phyloP scores from a whole-genome alignment of 64 coral and sea anemone species.

The Hydrozoanthus tunicans region DNA sequence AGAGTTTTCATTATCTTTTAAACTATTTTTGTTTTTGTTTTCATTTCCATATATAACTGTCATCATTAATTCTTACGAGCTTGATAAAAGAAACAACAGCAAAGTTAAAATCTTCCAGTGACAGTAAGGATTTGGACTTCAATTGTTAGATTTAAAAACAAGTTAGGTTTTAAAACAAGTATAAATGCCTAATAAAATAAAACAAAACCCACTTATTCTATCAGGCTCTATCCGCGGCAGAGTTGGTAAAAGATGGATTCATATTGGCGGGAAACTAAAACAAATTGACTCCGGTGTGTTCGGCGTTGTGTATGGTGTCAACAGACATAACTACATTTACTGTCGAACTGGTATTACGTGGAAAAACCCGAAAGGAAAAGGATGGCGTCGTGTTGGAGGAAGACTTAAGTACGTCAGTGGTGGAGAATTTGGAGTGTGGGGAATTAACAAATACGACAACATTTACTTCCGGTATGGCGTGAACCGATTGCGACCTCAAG shows the following conservation, averaged over 20 bases:
- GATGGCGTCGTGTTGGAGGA: slow-evolving; percentile 1
- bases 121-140: too few relatives aligned
- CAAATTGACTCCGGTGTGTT: slow-evolving; percentile 23
- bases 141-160: too few relatives aligned
- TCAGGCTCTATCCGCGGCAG: slow-evolving; percentile 7
- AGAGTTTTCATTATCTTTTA: too few relatives aligned
- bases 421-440: not conserved
- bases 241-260: not conserved
- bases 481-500: not conserved
- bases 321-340: not conserved
- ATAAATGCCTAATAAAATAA: too few relatives aligned
- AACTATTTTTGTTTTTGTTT: too few relatives aligned
- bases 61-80: too few relatives aligned
- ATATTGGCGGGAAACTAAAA: not conserved
- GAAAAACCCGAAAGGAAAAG: slow-evolving; percentile 13
- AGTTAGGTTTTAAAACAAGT: too few relatives aligned
- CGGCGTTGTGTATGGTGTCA: not conserved
- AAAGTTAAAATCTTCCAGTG: too few relatives aligned
- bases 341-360: slow-evolving; percentile 16
- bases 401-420: not conserved
- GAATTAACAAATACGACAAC: not conserved
- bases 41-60: too few relatives aligned
- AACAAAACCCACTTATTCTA: too few relatives aligned
- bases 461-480: slow-evolving; percentile 19
- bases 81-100: too few relatives aligned